Evolutionary conservation across 2,888 invertebrate species (phyloP), one percentile per base, ranked within the genome.

Genomic region (Brachyopa scutellaris): DNA sequence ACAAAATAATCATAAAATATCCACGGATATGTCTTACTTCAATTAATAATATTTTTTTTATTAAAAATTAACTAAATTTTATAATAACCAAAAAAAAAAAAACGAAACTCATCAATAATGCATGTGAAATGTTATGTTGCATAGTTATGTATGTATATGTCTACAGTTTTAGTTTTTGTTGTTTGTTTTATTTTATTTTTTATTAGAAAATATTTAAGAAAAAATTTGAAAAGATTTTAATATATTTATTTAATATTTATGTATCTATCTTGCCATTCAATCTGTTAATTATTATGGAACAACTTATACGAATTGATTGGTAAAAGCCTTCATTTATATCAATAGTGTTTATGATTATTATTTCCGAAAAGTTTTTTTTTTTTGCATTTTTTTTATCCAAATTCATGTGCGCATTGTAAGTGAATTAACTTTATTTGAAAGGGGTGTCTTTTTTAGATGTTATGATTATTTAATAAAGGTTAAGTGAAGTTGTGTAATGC

Each of bases 31-130:
- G 6, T 29, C 9, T 69, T 73, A 40, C 36, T 67, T 84, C 84
- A 72, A 84, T 61, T 85, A 85, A 77, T 62, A 40, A 9, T 36
- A 36, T 62, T 53, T n/a, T n/a, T n/a, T n/a, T n/a, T n/a, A n/a
- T n/a, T n/a, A n/a, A n/a, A 84, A 49, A 40, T 59, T 11, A 66
- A 67, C 53, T 67, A 61, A 69, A 80, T 53, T 23, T 61, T 38
- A 40, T 29, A 36, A 66, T 77, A 77, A 61, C 67, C 61, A 45
- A 55, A 51, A 11, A 23, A 42, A 36, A 57, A n/a, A n/a, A n/a
- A n/a, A n/a, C n/a, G n/a, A n/a, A n/a, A 49, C 40, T 74, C 67
- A 31, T 67, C 66, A 55, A 47, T 61, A 69, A 69, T 80, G 80
- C 80, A 80, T 80, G 80, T 76, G 45, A 76, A 76, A 69, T 76